Conservation (phyloP, 2,797 vertebrate genomes). For the Lates japonicus region DNA sequence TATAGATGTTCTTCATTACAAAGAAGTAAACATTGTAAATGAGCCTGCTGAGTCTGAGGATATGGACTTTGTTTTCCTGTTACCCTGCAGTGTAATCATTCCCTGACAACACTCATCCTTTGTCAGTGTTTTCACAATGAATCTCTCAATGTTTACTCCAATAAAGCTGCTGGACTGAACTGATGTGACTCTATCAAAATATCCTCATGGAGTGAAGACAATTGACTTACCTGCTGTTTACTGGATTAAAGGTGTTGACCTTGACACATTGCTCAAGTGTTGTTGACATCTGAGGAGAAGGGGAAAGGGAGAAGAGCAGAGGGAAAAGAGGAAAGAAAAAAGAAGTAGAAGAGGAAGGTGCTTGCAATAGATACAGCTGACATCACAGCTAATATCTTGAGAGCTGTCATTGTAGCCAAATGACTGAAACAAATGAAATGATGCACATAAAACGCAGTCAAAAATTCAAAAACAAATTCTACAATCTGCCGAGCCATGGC, state of each 20-base stretch:
- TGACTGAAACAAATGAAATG: neutral
- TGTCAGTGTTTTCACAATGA: neutral
- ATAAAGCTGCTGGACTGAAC: neutral
- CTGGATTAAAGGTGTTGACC: neutral
- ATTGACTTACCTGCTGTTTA: neutral
- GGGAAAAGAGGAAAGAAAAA: neutral
- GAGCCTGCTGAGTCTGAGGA: neutral
- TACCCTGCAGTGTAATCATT: neutral
- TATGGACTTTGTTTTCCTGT: neutral
- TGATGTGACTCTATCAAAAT: neutral
- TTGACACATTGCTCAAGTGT: neutral
- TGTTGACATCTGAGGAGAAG: neutral
- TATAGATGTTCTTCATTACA: conserved; percentile 11
- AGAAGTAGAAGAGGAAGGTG: neutral
- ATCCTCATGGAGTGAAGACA: neutral
- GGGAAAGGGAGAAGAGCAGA: neutral
- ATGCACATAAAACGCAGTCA: neutral
- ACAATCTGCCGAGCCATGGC: neutral
- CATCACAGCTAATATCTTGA: neutral
- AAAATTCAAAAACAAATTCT: neutral
- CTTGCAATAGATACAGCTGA: neutral
- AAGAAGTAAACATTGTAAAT: neutral
- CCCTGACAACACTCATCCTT: neutral
- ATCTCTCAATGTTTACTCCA: conserved; percentile 4
- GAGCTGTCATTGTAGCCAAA: neutral